Conservation (phyloP, 2,797 vertebrate species). For the Eleutherodactylus coqui region DNA sequence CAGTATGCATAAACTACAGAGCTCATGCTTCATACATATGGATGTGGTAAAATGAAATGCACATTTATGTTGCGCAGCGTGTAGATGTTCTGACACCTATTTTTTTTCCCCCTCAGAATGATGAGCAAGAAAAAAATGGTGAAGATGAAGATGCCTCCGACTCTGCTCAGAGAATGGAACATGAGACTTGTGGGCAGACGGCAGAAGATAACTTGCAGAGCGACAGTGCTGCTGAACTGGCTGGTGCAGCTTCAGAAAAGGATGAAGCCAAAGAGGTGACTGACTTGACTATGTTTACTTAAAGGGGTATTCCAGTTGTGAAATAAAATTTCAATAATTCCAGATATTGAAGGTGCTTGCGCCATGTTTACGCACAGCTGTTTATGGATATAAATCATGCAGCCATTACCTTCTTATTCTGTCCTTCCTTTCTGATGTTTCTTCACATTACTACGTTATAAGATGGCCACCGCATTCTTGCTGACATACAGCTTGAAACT, state of each 20-base stretch:
- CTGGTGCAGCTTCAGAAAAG: constrained; percentile 86
- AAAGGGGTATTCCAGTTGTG: background rate
- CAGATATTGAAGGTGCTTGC: too few relatives aligned
- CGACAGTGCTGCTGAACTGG: constrained; percentile 87
- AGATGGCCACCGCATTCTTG: too few relatives aligned
- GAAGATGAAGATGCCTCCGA: constrained; percentile 79
- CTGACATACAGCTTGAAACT: too few relatives aligned
- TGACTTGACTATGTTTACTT: background rate
- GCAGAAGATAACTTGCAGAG: constrained; percentile 91
- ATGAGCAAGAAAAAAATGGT: constrained; percentile 67
- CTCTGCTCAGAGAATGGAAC: constrained; percentile 84
- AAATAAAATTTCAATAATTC: too few relatives aligned
- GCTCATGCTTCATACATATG: background rate
- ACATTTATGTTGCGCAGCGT: background rate
- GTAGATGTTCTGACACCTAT: background rate
- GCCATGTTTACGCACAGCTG: too few relatives aligned
- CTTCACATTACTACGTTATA: too few relatives aligned
- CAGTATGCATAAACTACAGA: background rate
- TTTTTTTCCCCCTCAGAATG: constrained; percentile 71
- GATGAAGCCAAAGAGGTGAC: constrained; percentile 91
- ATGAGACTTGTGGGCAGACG: constrained; percentile 82
- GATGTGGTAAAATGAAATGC: background rate
- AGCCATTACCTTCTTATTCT: too few relatives aligned
- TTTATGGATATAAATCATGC: too few relatives aligned
- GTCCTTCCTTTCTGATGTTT: too few relatives aligned